Evolutionary conservation across 2,113 vertebrate genomes (phyloP), one percentile per base, ranked within the genome.

Genomic region (Mobula hypostoma): DNA sequence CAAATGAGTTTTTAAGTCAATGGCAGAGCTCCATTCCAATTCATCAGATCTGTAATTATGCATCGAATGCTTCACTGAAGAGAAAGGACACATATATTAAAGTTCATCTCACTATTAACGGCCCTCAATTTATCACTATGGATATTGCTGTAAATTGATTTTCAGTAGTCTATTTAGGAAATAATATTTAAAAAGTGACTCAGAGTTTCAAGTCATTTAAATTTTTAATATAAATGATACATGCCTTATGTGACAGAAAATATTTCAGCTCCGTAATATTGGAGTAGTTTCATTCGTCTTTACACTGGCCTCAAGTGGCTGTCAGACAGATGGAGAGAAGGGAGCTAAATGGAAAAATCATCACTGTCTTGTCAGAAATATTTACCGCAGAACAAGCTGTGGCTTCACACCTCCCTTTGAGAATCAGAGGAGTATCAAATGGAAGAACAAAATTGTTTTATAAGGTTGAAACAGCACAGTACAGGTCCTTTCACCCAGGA

Each of bases 111-210:
- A 72, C 3, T 93, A 36, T 48, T 72, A 72, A 72, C 19, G 7
- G 19, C 21, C 90, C 48, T 48, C 85, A 74, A 93, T 74, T 93
- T 93, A 93, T 72, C 68, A 63, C 68, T 5, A 9, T 70, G 66
- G 40, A 70, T 40, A 92, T 92, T 70, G 66, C 36, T 93, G 17
- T 36, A 74, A 93, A 93, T 93, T 14, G 90, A 74, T 48, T 72
- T 93, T 32, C 32, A 93, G 9, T 17, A 93, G 40, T 74, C 32
- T 48, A 74, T 72, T 48, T 36, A 74, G 32, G 32, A 93, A n/a
- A 36, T 27, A 88, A 61, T 66, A 88, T 88, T 88, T 88, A 63
- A 66, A 88, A 9, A n/a, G 36, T 72, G 36, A 40, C 11, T 93
- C 68, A 72, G 61, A 91, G 88, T 66, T 92, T 70, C 66, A 21